phyloP scores from a whole-genome alignment of 37 sponge, comb jelly and placozoan genomes.

The Eunapius fragilis region DNA sequence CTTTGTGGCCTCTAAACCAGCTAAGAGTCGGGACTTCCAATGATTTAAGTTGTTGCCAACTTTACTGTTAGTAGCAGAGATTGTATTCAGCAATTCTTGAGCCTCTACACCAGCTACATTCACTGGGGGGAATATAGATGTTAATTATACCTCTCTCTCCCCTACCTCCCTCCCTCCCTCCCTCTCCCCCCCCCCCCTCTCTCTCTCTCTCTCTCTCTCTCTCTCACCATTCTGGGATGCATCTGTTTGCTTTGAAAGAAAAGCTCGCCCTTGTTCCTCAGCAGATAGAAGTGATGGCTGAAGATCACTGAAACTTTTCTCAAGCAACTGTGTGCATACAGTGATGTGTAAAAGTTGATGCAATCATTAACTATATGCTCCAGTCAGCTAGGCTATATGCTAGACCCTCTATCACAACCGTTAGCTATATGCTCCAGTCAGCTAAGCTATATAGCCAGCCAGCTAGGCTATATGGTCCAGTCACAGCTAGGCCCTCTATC shows the following conservation, averaged over 20 bases:
- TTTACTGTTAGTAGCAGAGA: conserved; percentile 1
- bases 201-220: not conserved
- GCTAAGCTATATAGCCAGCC: too few species aligned
- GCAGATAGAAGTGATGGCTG: conserved; percentile 14
- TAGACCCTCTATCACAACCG: too few species aligned
- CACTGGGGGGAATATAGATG: not conserved
- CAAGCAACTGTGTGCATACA: conserved; percentile 3
- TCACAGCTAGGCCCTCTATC: too few species aligned
- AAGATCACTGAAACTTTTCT: conserved; percentile 17
- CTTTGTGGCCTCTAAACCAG: conserved; percentile 34
- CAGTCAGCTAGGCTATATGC: too few species aligned
- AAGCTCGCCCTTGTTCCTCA: conserved; percentile 15
- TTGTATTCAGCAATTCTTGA: conserved; percentile 4
- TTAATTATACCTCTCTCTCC: not conserved
- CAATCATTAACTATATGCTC: too few species aligned
- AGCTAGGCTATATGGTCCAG: too few species aligned
- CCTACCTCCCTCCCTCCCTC: not conserved
- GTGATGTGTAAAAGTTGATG: too few species aligned
- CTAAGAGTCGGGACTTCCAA: conserved; percentile 34
- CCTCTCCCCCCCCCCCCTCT: not conserved
- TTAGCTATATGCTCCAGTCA: too few species aligned
- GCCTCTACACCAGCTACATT: conserved; percentile 6
- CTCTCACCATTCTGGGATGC: not conserved
- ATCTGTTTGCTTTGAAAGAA: not conserved
- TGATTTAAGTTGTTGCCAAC: conserved; percentile 13